These are phyloP conservation scores for Bimastos eiseni DNA, from an alignment of 2,888 invertebrate species.

Conservation along the genomic window DNA sequence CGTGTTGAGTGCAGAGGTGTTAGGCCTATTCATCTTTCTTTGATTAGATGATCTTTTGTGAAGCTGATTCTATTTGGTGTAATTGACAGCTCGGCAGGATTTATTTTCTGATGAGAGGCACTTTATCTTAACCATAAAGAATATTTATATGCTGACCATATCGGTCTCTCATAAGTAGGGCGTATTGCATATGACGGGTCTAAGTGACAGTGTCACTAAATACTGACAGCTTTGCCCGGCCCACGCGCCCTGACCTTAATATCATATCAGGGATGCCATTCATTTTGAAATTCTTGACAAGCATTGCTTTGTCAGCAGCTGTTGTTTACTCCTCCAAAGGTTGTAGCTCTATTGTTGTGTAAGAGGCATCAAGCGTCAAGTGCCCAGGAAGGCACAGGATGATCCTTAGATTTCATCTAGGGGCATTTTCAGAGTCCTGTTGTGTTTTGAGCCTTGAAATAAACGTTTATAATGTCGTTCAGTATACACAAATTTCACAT, in stretches of 20 bases:
- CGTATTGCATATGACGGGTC: neutral
- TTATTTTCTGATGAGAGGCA: constrained; percentile 17
- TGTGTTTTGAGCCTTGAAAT: neutral
- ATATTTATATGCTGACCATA: neutral
- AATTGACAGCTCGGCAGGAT: too few species aligned
- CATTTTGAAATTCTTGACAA: neutral
- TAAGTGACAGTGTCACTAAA: constrained; percentile 5
- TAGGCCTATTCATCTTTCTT: too few species aligned
- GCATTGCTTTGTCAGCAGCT: neutral
- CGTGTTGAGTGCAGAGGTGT: too few species aligned
- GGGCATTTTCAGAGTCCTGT: neutral
- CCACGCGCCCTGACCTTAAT: neutral
- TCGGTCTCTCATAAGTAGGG: neutral
- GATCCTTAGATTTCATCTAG: too few species aligned
- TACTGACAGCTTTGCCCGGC: neutral
- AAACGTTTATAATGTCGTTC: neutral
- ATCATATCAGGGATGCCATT: neutral
- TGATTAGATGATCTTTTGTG: too few species aligned
- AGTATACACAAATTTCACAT: too few species aligned
- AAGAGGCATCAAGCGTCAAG: too few species aligned
- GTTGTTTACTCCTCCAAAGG: neutral
- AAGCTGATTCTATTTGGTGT: too few species aligned
- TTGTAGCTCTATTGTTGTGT: neutral
- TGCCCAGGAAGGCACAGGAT: too few species aligned
- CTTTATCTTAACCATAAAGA: neutral